A percentile compares a stretch with the other conserved stretches of the same genome.
Evolutionary conservation across 1,140 invertebrate species (phyloP).

Genomic region (Papilio dardanus): DNA sequence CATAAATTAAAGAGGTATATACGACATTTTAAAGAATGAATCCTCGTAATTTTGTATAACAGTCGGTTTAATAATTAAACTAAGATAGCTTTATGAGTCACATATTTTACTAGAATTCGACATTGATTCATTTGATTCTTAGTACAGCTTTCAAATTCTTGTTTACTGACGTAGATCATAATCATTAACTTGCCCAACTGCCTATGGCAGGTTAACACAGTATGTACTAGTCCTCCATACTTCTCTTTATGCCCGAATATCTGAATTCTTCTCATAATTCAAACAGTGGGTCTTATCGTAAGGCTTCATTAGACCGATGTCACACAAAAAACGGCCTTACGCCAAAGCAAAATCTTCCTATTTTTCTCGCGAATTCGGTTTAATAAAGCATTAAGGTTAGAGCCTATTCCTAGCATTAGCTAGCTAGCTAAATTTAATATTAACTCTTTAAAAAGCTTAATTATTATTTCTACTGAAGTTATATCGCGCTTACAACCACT

Average conservation of each 20-base stretch:
- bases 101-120: neutral
- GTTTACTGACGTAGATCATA: neutral
- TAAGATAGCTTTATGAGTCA: neutral
- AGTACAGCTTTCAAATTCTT: neutral
- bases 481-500: neutral
- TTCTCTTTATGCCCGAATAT: too few species aligned
- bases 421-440: neutral
- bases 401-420: too few species aligned
- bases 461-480: neutral
- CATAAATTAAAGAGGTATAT: neutral
- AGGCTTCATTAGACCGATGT: too few species aligned
- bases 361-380: neutral
- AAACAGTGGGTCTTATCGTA: too few species aligned
- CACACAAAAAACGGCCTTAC: too few species aligned
- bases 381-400: neutral
- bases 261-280: too few species aligned
- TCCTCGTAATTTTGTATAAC: neutral
- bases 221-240: too few species aligned
- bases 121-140: neutral
- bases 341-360: too few species aligned
- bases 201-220: too few species aligned
- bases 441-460: neutral
- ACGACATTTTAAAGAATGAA: neutral
- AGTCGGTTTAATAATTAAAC: neutral
- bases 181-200: too few species aligned